Base-by-base conservation (phyloP, 1,140 invertebrate species). In the Drepana arcuata region DNA sequence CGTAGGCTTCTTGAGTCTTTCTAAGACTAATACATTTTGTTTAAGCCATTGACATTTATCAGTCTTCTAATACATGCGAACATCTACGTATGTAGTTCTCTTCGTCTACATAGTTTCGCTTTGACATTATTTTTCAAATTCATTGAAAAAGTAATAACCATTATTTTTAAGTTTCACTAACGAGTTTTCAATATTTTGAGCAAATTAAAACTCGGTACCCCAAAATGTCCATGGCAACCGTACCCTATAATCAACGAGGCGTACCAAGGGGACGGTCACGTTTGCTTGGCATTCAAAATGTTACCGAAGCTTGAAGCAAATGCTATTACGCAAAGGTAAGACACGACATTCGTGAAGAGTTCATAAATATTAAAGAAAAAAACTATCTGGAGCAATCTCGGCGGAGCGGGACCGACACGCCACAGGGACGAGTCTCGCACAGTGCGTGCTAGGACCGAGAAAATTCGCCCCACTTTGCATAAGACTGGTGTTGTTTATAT, bases 311-410 rank as follows among this genome's bases (percentile, higher is more conserved):
- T 60, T 59, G 61, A 65, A 62, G 52, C 58, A 64, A 72, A 70
- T 62, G 57, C 42, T 54, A 67, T 73, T 68, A 71, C 49, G 51
- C 45, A 65, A 72, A 74, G 61, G 61, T 71, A 65, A 64, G 59
- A 66, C 46, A 44, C 48, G 61, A 68, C 56, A 54, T 63, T 60
- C 64, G 61, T 56, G 47, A 48, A 57, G 41, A 55, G 61, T 65
- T 75, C 63, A 69, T 75, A 78, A 80, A 79, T 77, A 77, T 79
- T 79, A 70, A 77, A 75, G 28, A 58, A 62, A 67, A 67, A 66
- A 70, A 73, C 58, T 67, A 65, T 62, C 52, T 49, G 42, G 61
- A 67, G 59, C 66, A 70, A 75, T 80, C 70, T 81, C 64, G 36
- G 50, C 51, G 55, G 64, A 59, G 48, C 33, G 61, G 45, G 56